Percentiles rank a stretch among this genome's conserved stretches.
These are phyloP conservation scores for Tetrax tetrax DNA, from an alignment of 2,113 vertebrate genomes.

Conservation along the genomic window DNA sequence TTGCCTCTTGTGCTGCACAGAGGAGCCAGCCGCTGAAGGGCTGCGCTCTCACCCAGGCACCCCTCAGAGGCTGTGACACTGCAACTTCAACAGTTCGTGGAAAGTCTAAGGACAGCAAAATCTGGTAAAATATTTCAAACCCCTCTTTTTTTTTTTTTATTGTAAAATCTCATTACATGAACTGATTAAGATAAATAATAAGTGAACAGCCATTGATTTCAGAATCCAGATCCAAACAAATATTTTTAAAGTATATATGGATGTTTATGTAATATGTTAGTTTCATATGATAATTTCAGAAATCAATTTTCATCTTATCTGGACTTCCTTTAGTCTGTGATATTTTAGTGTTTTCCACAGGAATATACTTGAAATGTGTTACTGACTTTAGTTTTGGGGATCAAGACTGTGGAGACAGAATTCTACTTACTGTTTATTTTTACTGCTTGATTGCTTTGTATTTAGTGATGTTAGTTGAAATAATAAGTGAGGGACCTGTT, in stretches of 20 bases:
- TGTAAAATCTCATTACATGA: not conserved
- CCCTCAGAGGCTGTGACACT: not conserved
- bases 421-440: not conserved
- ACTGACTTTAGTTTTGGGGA: not conserved
- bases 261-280: not conserved
- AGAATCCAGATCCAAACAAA: not conserved
- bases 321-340: not conserved
- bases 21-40: not conserved
- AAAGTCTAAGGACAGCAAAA: not conserved
- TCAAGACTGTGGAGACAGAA: not conserved
- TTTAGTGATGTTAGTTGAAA: not conserved
- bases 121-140: not conserved
- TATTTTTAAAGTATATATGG: not conserved
- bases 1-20: not conserved
- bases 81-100: not conserved
- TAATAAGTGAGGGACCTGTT: not conserved
- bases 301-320: not conserved
- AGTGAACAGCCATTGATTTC: not conserved
- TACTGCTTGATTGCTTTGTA: not conserved
- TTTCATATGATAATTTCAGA: not conserved
- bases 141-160: too few species aligned
- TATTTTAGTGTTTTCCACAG: not conserved
- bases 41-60: not conserved
- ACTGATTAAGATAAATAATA: not conserved
- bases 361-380: not conserved